Base-by-base conservation (phyloP, 2,888 invertebrate genomes). In the Drosophila melanosoma region DNA sequence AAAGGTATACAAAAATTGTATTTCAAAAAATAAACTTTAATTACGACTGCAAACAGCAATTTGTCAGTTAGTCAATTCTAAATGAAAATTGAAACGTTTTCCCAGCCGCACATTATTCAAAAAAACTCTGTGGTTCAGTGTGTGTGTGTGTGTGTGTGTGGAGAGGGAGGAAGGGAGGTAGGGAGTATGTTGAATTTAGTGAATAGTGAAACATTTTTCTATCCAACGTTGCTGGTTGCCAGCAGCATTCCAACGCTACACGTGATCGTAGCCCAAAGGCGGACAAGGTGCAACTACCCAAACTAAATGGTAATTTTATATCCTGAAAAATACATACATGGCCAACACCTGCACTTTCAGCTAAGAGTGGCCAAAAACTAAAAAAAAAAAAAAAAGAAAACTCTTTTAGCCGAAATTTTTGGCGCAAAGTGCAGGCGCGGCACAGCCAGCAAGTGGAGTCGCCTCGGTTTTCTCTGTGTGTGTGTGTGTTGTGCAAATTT, bases 61-160 rank as follows among this genome's bases (percentile, higher is more conserved):
- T 69, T 51, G 32, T 61, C 61, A 36, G 68, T 49, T 33, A 38
- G 53, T 53, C 45, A 61, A 57, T 51, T 33, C 12, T 12, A 33
- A 70, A 75, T 71, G 26, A 45, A 49, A 61, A 67, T 67, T 63
- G 57, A 75, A 75, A 42, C 49, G 59, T 52, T 74, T 62, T 63
- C 15, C 10, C 36, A 59, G 20, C 65, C 74, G 36, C 51, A 51
- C 65, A 67, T 66, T 69, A 62, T 40, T 65, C 67, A 68, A 40
- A 60, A 48, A 3, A 61, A 36, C 26, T 8, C 40, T 67, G 66
- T 29, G 66, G 52, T 38, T 53, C 12, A n/a, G 20, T 35, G 10
- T 5, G 32, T 8, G 15, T 26, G 40, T 15, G 36, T 1, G 38
- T n/a, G 12, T 4, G 1, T 12, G 38, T 17, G 38, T n/a, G 40